These are phyloP conservation scores for Catharus fuscescens DNA, from an alignment of 2,113 vertebrate species.

Conservation along the genomic window DNA sequence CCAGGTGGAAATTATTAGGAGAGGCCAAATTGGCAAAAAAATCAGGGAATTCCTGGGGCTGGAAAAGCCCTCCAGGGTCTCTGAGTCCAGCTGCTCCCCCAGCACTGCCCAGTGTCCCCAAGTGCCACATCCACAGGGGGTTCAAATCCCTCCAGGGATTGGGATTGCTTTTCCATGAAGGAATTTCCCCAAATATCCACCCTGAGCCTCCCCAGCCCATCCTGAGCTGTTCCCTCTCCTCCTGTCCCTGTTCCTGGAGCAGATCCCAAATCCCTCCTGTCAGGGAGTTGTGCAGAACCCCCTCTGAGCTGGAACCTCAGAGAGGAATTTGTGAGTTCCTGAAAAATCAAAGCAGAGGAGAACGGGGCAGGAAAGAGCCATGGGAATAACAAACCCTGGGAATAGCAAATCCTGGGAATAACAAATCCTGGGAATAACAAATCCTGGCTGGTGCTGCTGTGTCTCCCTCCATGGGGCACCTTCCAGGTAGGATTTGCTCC, in stretches of 20 bases:
- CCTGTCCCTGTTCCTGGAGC: neutral
- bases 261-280: neutral
- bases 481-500: neutral
- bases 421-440: neutral
- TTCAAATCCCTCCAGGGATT: neutral
- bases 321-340: neutral
- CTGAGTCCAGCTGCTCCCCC: neutral
- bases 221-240: neutral
- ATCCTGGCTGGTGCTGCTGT: neutral
- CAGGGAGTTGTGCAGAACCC: neutral
- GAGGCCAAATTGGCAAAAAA: neutral
- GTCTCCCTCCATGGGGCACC: neutral
- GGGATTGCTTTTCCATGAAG: neutral
- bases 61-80: neutral
- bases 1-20: too few relatives aligned
- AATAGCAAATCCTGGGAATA: neutral
- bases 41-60: neutral
- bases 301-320: neutral
- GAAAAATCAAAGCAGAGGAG: neutral
- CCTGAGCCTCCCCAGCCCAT: neutral
- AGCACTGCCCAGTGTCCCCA: neutral
- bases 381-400: neutral
- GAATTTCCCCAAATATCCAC: neutral
- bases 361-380: neutral
- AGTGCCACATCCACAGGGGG: neutral